These are phyloP conservation scores for Pangasius larnaudii DNA, from an alignment of 2,797 vertebrate genomes.

Conservation along the genomic window DNA sequence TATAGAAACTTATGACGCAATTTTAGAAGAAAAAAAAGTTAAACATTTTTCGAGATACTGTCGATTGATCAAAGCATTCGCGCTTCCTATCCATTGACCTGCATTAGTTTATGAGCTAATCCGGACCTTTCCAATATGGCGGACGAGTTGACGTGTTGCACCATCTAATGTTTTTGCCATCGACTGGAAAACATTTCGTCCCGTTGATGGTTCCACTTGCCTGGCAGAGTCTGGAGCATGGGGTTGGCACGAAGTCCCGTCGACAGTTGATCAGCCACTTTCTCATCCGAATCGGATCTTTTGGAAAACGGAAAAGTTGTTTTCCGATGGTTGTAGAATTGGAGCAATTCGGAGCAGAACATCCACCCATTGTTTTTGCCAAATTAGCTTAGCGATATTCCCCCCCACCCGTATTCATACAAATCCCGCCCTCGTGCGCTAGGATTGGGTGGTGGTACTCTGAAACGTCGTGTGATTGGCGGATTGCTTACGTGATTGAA, in stretches of 20 bases:
- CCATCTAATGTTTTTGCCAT: neutral
- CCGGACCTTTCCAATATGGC: constrained; percentile 27
- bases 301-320: constrained; percentile 82
- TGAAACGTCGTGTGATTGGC: neutral
- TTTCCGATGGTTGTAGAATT: constrained; percentile 82
- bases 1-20: neutral
- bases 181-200: constrained; percentile 13
- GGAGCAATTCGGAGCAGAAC: constrained; percentile 82
- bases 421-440: neutral
- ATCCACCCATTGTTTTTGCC: constrained; percentile 75
- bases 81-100: neutral
- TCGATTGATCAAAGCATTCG: neutral
- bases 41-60: neutral
- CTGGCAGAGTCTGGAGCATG: constrained; percentile 82
- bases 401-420: neutral
- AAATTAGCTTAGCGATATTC: neutral
- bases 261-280: constrained; percentile 82
- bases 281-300: constrained; percentile 78
- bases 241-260: constrained; percentile 80
- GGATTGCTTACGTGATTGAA: neutral
- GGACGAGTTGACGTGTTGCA: neutral
- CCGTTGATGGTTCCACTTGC: constrained; percentile 61
- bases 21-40: neutral
- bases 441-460: neutral
- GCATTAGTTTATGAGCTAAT: neutral